Evolutionary conservation across 2,113 vertebrate species (phyloP).

Genomic region (Eira barbara): DNA sequence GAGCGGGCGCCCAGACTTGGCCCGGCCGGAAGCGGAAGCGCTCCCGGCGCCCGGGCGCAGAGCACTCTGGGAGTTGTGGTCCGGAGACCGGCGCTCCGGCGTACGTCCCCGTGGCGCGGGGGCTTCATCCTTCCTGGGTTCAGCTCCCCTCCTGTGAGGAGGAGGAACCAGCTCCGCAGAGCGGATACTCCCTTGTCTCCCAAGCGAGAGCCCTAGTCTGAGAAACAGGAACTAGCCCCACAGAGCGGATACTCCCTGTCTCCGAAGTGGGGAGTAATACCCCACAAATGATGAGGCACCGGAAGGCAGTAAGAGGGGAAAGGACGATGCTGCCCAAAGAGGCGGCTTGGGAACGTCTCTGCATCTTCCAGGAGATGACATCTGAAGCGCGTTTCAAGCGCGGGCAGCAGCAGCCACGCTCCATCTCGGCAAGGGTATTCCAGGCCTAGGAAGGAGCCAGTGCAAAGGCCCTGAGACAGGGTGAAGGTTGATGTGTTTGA

Average conservation of each 20-base stretch:
- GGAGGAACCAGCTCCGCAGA: background rate
- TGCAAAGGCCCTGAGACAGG: background rate
- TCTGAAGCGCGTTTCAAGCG: background rate
- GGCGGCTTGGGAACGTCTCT: background rate
- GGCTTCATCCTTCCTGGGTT: fast-evolving
- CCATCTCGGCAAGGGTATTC: background rate
- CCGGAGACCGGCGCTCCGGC: background rate
- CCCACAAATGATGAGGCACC: background rate
- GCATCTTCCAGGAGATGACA: background rate
- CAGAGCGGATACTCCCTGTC: background rate
- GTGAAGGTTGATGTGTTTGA: background rate
- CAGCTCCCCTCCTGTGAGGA: too few relatives aligned
- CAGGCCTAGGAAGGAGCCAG: background rate
- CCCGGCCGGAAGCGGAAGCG: background rate
- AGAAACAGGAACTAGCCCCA: background rate
- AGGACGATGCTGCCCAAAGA: too few relatives aligned
- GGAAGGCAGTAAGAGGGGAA: background rate
- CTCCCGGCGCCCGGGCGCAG: background rate
- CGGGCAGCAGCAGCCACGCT: too few relatives aligned
- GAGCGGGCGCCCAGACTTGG: fast-evolving
- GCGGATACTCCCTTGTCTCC: too few relatives aligned
- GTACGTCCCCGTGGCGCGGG: background rate
- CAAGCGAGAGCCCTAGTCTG: background rate
- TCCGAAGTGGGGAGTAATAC: background rate
- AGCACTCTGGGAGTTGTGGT: background rate